Evolutionary conservation across 2,797 vertebrate species (phyloP).

Genomic region (Chrosomus eos): DNA sequence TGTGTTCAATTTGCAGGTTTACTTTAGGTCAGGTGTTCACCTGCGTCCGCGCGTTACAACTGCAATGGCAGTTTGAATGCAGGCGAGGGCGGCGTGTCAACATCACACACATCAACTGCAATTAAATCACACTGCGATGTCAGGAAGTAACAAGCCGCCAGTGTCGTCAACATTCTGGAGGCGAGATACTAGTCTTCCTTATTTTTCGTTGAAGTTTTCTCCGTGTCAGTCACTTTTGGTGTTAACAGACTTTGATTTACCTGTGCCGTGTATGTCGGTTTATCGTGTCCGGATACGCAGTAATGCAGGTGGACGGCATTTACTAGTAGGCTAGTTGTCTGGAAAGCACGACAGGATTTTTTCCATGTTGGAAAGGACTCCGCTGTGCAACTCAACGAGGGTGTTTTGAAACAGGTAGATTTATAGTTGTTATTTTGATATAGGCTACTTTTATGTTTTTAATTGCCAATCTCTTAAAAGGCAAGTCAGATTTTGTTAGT

Average conservation of each 20-base stretch:
- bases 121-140: conserved; percentile 20
- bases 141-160: conserved; percentile 39
- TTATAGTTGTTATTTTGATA: not conserved
- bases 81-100: conserved; percentile 39
- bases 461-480: not conserved
- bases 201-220: not conserved
- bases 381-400: not conserved
- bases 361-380: conserved; percentile 31
- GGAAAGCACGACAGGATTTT: not conserved
- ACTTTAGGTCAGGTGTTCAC: conserved; percentile 10
- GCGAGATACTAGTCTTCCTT: not conserved
- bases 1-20: not conserved
- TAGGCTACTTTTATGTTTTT: not conserved
- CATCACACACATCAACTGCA: not conserved
- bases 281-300: not conserved
- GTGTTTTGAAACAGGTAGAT: conserved; percentile 6
- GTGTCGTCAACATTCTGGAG: not conserved
- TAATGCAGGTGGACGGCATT: conserved; percentile 1
- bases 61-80: conserved; percentile 26
- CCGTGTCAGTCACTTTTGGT: not conserved
- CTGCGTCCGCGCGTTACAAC: not conserved
- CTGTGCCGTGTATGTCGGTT: not conserved
- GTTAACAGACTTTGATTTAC: not conserved
- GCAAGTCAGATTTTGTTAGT: not conserved
- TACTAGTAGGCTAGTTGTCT: not conserved